phyloP scores from a whole-genome alignment of 23 tunicate species.

The Trididemnum clinides region DNA sequence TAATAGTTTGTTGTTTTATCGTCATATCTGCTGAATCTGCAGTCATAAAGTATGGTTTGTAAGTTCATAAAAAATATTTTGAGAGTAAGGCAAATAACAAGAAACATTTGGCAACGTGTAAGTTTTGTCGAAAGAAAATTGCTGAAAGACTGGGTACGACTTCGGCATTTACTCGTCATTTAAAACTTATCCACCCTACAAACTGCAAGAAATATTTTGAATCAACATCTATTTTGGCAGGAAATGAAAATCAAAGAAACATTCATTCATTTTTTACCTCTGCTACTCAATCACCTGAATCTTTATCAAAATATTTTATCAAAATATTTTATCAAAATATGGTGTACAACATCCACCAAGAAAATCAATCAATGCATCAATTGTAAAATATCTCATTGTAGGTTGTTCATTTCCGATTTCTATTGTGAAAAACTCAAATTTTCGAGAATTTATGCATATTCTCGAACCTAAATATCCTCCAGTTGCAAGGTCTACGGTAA shows the following conservation, averaged over 20 bases:
- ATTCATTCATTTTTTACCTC: constrained; percentile 7
- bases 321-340: constrained; percentile 6
- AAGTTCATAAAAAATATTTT: too few species aligned
- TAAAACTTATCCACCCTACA: not conserved
- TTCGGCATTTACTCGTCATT: constrained; percentile 10
- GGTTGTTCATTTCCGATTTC: too few species aligned
- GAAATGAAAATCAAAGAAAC: constrained; percentile 15
- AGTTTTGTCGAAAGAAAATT: constrained; percentile 11
- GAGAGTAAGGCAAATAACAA: constrained; percentile 13
- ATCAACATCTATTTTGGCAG: not conserved
- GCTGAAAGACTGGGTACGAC: constrained; percentile 1
- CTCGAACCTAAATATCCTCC: constrained; percentile 14
- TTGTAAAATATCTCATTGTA: not conserved
- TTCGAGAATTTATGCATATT: constrained; percentile 5
- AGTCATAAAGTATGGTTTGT: too few species aligned
- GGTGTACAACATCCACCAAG: constrained; percentile 16
- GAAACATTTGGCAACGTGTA: constrained; percentile 12
- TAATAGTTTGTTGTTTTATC: too few species aligned
- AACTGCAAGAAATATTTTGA: constrained; percentile 6
- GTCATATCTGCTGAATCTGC: too few species aligned
- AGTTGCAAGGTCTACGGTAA: constrained; percentile 10
- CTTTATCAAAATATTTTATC: too few species aligned
- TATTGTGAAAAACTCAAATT: not conserved
- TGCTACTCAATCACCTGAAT: constrained; percentile 14
- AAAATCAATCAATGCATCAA: constrained; percentile 3